A percentile compares a stretch with the other conserved stretches of the same genome.
Evolutionary conservation across 2,797 vertebrate genomes (phyloP).

Genomic region (Emydoidea blandingii): DNA sequence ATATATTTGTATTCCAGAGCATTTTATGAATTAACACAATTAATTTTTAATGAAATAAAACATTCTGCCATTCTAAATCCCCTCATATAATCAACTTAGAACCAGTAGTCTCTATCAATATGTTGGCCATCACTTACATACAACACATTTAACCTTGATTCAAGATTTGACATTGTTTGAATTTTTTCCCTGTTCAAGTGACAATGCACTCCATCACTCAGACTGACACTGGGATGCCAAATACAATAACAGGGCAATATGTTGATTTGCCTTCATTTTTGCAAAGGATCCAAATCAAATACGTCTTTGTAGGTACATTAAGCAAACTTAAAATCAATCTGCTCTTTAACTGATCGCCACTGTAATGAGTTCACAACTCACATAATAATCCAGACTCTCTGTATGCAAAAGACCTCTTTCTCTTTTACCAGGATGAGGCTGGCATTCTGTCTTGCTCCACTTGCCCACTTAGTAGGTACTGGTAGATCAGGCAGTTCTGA

Average conservation of each 20-base stretch:
- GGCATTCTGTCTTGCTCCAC: not conserved
- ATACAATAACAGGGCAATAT: not conserved
- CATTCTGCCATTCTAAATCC: not conserved
- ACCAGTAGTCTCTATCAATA: not conserved
- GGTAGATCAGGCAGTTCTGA: not conserved
- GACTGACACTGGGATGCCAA: not conserved
- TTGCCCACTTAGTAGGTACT: not conserved
- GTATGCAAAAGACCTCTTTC: not conserved
- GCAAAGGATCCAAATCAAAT: not conserved
- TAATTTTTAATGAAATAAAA: conserved; percentile 34
- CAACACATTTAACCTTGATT: conserved; percentile 44
- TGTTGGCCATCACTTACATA: conserved; percentile 7
- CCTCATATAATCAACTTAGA: conserved; percentile 40
- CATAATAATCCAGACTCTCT: conserved; percentile 1
- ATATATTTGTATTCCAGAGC: not conserved
- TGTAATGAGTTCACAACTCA: not conserved
- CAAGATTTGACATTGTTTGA: conserved; percentile 4
- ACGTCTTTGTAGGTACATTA: not conserved
- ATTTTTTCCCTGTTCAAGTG: not conserved
- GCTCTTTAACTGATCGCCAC: not conserved
- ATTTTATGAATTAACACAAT: not conserved
- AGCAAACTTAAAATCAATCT: not conserved
- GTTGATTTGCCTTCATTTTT: not conserved
- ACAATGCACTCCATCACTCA: not conserved
- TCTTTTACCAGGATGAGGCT: not conserved